Percentiles rank a stretch among this genome's conserved stretches.
These are phyloP conservation scores for Chanos chanos DNA, from an alignment of 2,797 vertebrate genomes.

Conservation along the genomic window DNA sequence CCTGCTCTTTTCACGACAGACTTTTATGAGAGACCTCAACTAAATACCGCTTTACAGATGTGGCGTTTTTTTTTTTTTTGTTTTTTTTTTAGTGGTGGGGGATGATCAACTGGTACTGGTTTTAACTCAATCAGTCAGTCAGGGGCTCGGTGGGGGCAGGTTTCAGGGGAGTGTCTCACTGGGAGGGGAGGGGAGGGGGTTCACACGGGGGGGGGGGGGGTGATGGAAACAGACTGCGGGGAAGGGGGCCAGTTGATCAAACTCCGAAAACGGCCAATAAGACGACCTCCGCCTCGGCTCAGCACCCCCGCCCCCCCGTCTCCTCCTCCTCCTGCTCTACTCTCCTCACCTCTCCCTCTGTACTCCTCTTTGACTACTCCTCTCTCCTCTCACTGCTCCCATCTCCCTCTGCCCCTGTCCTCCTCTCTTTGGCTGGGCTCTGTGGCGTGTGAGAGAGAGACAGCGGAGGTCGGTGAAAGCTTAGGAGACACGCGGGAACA, in stretches of 20 bases:
- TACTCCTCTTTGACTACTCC: too few species aligned
- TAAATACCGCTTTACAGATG: too few species aligned
- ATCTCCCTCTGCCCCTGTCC: too few species aligned
- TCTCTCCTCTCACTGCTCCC: not conserved
- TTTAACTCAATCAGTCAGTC: constrained; percentile 30
- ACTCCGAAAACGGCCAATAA: constrained; percentile 23
- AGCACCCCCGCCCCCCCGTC: not conserved
- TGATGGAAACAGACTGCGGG: constrained; percentile 58
- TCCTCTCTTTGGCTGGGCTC: not conserved
- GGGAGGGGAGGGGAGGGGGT: constrained; percentile 39
- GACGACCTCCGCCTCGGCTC: too few species aligned
- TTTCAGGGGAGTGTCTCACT: constrained; percentile 41
- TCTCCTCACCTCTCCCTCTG: not conserved
- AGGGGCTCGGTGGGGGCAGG: constrained; percentile 27
- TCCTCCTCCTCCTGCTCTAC: not conserved
- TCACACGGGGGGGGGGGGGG: constrained; percentile 2
- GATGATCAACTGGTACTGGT: constrained; percentile 5
- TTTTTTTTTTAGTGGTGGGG: too few species aligned
- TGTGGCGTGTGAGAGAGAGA: constrained; percentile 1
- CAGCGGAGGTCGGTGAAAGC: constrained; percentile 4
- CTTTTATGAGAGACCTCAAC: too few species aligned
- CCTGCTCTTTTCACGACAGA: too few species aligned
- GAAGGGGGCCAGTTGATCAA: constrained; percentile 25
- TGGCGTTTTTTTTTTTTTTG: too few species aligned
- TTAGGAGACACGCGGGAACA: too few species aligned